These are phyloP conservation scores for Pipra filicauda DNA, from an alignment of 2,113 vertebrate species.

Conservation along the genomic window DNA sequence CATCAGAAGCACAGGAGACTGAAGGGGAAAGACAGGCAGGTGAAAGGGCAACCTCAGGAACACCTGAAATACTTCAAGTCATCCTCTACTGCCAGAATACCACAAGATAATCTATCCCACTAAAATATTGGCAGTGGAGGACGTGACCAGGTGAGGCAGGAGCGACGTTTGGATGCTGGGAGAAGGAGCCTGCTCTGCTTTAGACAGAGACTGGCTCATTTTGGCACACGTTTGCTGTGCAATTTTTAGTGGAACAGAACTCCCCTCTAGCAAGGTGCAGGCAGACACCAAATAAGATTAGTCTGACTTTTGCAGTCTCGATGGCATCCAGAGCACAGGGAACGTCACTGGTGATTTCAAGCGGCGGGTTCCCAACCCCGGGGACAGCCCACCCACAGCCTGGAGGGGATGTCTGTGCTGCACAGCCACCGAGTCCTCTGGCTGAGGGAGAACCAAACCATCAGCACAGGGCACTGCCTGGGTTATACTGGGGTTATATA, in stretches of 20 bases:
- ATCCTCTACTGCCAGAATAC: not conserved
- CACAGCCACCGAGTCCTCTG: fast-evolving
- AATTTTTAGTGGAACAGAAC: not conserved
- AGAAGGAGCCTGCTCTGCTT: not conserved
- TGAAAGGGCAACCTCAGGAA: not conserved
- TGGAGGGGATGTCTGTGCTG: not conserved
- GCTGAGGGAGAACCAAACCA: not conserved
- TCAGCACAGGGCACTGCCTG: not conserved
- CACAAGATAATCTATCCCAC: not conserved
- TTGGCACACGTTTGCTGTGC: fast-evolving
- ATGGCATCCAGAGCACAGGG: not conserved
- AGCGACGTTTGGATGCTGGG: not conserved
- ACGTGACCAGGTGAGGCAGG: not conserved
- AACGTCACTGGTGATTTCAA: not conserved
- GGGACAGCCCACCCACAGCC: fast-evolving
- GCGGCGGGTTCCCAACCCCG: fast-evolving
- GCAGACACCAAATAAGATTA: not conserved
- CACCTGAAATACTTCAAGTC: not conserved
- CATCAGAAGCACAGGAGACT: not conserved
- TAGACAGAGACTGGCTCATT: not conserved
- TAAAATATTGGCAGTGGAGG: fast-evolving
- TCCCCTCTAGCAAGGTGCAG: constrained; percentile 5
- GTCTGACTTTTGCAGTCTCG: not conserved
- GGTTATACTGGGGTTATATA: not conserved
- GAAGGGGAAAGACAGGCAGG: not conserved